These are phyloP conservation scores for Nomada fabriciana DNA, from an alignment of 2,888 invertebrate genomes.

Conservation along the genomic window DNA sequence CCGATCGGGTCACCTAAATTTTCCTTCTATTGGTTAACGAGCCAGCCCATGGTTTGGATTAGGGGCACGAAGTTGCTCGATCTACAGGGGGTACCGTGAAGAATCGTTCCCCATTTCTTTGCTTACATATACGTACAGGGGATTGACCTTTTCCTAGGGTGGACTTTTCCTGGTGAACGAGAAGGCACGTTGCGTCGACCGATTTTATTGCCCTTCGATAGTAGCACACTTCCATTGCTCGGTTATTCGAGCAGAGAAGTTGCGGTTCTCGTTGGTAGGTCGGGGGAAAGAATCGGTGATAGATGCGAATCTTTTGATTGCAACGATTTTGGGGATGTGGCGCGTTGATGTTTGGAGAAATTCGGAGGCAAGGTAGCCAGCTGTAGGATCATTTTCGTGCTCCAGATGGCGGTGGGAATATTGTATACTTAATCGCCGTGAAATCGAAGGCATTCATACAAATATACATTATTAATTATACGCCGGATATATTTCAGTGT, in stretches of 20 bases:
- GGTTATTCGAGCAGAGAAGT: background rate
- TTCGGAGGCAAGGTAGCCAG: background rate
- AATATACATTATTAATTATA: background rate
- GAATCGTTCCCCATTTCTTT: constrained; percentile 49
- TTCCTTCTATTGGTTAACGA: constrained; percentile 38
- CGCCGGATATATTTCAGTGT: background rate
- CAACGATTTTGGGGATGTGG: background rate
- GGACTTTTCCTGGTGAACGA: background rate
- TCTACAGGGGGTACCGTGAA: constrained; percentile 58
- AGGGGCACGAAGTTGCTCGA: constrained; percentile 45
- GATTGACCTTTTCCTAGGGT: constrained; percentile 15
- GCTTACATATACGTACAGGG: background rate
- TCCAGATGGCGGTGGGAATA: background rate
- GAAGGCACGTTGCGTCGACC: background rate
- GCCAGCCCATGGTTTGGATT: background rate
- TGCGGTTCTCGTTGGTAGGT: constrained; percentile 9
- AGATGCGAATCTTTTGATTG: background rate
- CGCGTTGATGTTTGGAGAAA: constrained; percentile 4
- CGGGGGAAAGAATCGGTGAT: constrained; percentile 7
- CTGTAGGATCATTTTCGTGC: background rate
- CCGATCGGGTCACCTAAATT: constrained; percentile 22
- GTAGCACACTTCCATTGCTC: constrained; percentile 13
- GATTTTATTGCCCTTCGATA: constrained; percentile 34
- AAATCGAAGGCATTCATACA: background rate
- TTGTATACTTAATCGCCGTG: background rate